Base-by-base conservation (phyloP, 2,113 vertebrate genomes). In the Leptodactylus fuscus region DNA sequence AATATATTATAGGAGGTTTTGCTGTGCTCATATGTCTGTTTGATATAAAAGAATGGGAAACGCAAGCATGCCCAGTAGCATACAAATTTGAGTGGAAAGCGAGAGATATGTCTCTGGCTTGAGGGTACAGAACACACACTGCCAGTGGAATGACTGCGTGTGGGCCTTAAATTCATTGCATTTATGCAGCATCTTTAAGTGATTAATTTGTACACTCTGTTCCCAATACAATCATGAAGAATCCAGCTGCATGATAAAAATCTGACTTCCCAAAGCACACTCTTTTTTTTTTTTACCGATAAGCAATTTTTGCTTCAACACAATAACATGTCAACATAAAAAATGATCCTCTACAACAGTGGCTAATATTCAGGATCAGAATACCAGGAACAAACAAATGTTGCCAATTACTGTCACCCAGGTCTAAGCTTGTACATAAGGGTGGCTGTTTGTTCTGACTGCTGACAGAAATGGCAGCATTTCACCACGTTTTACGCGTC, bases 241-340 rank as follows among this genome's bases (percentile, higher is more conserved):
- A 81, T 60, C 65, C 76, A 86, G 77, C 73, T 73, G 62, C 27
- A 70, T 71, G 74, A 78, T 67, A 85, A 49, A 58, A 81, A 71
- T 86, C 82, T 49, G 13, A 29, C 60, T 71, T 48, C 18, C 36
- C 41, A 70, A 79, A 53, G 32, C 20, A 48, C 62, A 32, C 27
- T 22, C 16, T 5, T 32, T 48, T 49, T 20, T 16, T 65, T 53
- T 38, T 79, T 13, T 62, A 10, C 8, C 65, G 38, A 73, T 58
- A 85, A 70, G 44, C 71, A 77, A 51, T 79, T 85, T 85, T 85
- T 79, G 32, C 67, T 69, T 80, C 76, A 73, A 53, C 84, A 81
- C 84, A 81, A 81, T 71, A 81, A 86, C 67, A 85, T 85, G 83
- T 85, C 75, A 79, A 55, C 34, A 60, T 81, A 81, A 86, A 86